These are phyloP conservation scores for Andrena praecox DNA, from an alignment of 2,888 invertebrate genomes.

Conservation along the genomic window DNA sequence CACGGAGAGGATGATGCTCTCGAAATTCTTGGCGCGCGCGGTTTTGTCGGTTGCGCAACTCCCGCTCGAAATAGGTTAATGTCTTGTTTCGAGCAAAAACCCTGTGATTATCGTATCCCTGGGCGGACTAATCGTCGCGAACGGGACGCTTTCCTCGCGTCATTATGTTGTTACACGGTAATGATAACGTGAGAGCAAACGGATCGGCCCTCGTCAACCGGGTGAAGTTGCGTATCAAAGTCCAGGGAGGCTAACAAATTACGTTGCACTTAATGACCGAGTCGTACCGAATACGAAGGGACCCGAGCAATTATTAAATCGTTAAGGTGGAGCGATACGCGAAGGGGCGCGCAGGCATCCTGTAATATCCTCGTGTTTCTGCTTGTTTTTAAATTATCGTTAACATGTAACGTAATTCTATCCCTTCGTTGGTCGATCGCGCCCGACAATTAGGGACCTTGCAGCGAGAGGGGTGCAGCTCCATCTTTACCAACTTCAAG, in stretches of 20 bases:
- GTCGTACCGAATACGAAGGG: constrained; percentile 40
- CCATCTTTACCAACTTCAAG: too few relatives aligned
- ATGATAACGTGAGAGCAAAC: constrained; percentile 46
- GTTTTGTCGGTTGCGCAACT: neutral
- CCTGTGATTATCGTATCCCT: constrained; percentile 37
- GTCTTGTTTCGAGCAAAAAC: constrained; percentile 8
- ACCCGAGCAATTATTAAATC: constrained; percentile 65
- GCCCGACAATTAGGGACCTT: neutral
- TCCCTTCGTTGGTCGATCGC: neutral
- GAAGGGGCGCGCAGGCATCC: constrained; percentile 29
- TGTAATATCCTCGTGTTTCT: constrained; percentile 36
- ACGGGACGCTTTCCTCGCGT: constrained; percentile 41
- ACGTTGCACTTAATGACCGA: constrained; percentile 48
- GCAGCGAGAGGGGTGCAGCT: too few relatives aligned
- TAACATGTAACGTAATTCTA: constrained; percentile 37
- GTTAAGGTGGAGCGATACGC: constrained; percentile 51
- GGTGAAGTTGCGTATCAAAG: constrained; percentile 49
- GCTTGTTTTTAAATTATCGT: constrained; percentile 57
- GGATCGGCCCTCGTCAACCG: constrained; percentile 21
- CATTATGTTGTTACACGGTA: constrained; percentile 52
- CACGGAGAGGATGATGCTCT: neutral
- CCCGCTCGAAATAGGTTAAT: constrained; percentile 16
- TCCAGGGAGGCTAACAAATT: constrained; percentile 53
- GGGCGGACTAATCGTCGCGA: constrained; percentile 30
- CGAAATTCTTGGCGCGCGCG: neutral